Conservation (phyloP, 2,888 invertebrate genomes). For the Macaria liturata region DNA sequence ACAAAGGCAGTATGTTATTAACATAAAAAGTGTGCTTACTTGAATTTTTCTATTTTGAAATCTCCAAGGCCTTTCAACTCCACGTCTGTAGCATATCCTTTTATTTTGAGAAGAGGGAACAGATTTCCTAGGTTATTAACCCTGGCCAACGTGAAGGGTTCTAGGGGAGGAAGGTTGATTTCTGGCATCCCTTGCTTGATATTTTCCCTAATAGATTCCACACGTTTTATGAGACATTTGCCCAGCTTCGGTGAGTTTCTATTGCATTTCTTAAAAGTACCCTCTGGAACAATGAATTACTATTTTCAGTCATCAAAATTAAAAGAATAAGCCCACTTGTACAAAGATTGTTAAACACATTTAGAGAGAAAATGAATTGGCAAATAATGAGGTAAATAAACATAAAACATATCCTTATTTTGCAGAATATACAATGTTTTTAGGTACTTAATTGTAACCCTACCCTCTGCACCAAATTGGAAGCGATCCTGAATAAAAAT, state of each 20-base stretch:
- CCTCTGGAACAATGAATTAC: neutral
- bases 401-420: no score
- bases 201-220: neutral
- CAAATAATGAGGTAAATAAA: no score
- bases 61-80: neutral
- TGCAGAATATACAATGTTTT: no score
- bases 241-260: neutral
- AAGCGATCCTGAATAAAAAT: no score
- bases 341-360: no score
- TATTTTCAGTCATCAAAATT: no score
- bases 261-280: neutral
- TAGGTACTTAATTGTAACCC: no score
- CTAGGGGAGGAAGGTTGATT: constrained; percentile 1
- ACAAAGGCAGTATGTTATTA: no score
- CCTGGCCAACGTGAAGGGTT: constrained; percentile 2
- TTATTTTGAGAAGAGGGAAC: neutral
- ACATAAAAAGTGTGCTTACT: neutral
- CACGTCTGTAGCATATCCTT: constrained; percentile 1
- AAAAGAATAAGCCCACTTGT: no score
- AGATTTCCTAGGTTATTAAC: neutral
- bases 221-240: neutral
- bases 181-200: constrained; percentile 1
- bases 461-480: no score
- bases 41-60: constrained; percentile 1
- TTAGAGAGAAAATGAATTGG: no score